These are phyloP conservation scores for Crocidura indochinensis DNA, from an alignment of 2,797 vertebrate species.

Conservation along the genomic window DNA sequence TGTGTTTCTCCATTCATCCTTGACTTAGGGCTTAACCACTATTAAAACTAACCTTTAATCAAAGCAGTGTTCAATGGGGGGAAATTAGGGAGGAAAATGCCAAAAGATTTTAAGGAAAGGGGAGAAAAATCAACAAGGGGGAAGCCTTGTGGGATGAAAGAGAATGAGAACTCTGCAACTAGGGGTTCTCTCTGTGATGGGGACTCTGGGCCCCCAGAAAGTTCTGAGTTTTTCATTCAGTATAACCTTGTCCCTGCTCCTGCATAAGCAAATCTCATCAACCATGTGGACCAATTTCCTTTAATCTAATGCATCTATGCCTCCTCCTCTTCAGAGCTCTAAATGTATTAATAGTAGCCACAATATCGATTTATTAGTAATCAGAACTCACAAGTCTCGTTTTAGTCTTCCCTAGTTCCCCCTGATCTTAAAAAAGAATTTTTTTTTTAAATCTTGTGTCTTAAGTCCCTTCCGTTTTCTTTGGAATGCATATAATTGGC, in stretches of 20 bases:
- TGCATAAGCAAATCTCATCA: neutral
- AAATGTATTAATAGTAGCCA: neutral
- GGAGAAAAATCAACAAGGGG: neutral
- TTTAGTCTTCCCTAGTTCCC: slow-evolving; percentile 74
- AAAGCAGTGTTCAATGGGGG: too few relatives aligned
- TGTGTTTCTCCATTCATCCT: too few relatives aligned
- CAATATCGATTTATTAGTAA: slow-evolving; percentile 49
- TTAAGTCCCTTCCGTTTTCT: slow-evolving; percentile 84
- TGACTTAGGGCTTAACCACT: too few relatives aligned
- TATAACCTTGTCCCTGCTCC: neutral
- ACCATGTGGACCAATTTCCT: neutral
- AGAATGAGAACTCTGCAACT: neutral
- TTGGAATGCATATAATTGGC: slow-evolving; percentile 88
- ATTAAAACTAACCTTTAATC: too few relatives aligned
- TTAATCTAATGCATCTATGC: neutral
- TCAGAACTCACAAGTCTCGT: slow-evolving; percentile 80
- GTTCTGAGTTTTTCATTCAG: too few relatives aligned
- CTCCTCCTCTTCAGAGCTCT: neutral
- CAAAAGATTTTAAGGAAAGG: neutral
- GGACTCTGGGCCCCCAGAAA: neutral
- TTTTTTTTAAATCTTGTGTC: slow-evolving; percentile 75
- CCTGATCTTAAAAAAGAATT: slow-evolving; percentile 60
- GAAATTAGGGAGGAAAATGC: too few relatives aligned
- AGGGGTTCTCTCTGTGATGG: neutral
- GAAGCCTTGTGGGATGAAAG: neutral